Evolutionary conservation across 2,113 vertebrate species (phyloP).

Genomic region (Podarcis raffonei): DNA sequence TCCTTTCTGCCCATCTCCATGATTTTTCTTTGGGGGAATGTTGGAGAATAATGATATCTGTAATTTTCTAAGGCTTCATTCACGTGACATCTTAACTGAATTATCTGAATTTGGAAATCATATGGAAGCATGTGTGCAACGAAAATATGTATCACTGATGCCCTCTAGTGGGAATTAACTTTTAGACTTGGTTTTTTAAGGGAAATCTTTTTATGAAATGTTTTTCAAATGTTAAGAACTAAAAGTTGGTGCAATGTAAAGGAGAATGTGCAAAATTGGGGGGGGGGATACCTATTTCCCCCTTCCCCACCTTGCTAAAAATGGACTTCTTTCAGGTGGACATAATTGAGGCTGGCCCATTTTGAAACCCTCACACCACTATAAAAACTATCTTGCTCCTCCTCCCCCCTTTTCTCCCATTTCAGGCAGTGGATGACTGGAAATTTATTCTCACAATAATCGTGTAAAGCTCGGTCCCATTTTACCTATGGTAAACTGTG

Average conservation of each 20-base stretch:
- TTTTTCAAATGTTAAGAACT: not conserved
- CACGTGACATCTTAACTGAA: not conserved
- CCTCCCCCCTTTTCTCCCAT: not conserved
- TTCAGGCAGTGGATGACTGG: not conserved
- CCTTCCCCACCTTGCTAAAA: no score
- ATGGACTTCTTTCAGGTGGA: not conserved
- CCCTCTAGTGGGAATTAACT: conserved; percentile 60
- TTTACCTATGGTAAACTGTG: not conserved
- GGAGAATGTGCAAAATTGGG: no score
- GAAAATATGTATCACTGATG: conserved; percentile 44
- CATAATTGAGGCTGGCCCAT: not conserved
- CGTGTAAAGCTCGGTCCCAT: not conserved
- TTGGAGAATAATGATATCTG: accelerated
- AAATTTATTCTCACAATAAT: not conserved
- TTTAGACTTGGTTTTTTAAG: not conserved
- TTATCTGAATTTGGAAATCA: not conserved
- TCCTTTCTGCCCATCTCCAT: not conserved
- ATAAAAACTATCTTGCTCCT: not conserved
- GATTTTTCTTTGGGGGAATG: not conserved
- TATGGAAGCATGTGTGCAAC: not conserved
- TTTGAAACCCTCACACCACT: not conserved
- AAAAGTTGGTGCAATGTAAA: not conserved
- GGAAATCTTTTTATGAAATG: not conserved
- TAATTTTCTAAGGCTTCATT: not conserved
- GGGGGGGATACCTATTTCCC: not conserved